Evolutionary conservation across 2,797 vertebrate species (phyloP).

Genomic region (Huso huso): DNA sequence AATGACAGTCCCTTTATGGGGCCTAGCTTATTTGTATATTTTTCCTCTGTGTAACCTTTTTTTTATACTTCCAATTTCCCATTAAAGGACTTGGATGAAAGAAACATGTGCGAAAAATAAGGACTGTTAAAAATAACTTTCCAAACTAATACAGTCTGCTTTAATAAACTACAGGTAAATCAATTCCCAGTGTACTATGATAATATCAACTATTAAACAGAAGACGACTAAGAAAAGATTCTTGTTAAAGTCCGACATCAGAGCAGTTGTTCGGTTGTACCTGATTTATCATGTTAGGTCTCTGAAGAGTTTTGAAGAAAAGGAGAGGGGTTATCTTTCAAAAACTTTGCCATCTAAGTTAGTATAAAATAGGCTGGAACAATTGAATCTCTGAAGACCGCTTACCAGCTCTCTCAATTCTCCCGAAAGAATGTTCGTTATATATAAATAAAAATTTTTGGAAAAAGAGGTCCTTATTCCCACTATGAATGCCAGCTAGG

Average conservation of each 20-base stretch:
- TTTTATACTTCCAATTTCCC: too few species aligned
- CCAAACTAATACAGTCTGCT: too few species aligned
- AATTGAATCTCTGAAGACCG: slow-evolving; percentile 9
- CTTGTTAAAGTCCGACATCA: slow-evolving; percentile 28
- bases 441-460: background rate
- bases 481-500: slow-evolving; percentile 9
- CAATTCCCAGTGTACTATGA: too few species aligned
- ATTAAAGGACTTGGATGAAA: too few species aligned
- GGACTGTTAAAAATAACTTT: too few species aligned
- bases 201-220: too few species aligned
- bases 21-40: too few species aligned
- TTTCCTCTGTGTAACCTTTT: too few species aligned
- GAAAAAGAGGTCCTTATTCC: slow-evolving; percentile 13
- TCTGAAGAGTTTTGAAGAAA: slow-evolving; percentile 25
- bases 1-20: too few species aligned
- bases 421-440: slow-evolving; percentile 10
- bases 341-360: slow-evolving; percentile 11
- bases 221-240: too few species aligned
- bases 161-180: too few species aligned
- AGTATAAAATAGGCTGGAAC: slow-evolving; percentile 10
- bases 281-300: slow-evolving; percentile 35
- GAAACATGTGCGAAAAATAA: too few species aligned
- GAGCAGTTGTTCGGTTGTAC: slow-evolving; percentile 31
- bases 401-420: slow-evolving; percentile 5
- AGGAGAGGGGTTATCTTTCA: background rate